These are phyloP conservation scores for Diarsia mendica DNA, from an alignment of 2,888 invertebrate genomes.

Conservation along the genomic window DNA sequence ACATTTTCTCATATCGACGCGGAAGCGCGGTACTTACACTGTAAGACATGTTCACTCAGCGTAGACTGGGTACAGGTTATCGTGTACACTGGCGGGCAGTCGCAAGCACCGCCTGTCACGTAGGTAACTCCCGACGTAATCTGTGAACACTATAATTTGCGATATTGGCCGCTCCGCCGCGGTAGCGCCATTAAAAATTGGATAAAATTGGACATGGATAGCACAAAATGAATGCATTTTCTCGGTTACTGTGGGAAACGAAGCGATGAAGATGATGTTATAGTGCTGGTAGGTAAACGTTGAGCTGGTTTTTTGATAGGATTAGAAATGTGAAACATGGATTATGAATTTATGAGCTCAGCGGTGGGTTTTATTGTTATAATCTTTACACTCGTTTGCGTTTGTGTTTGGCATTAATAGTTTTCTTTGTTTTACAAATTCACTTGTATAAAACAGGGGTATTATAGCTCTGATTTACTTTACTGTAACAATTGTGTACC, in stretches of 20 bases:
- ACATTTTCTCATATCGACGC: slow-evolving; percentile 41
- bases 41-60: slow-evolving; percentile 41
- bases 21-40: slow-evolving; percentile 51
- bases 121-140: slow-evolving; percentile 81
- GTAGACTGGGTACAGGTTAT: slow-evolving; percentile 23
- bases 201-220: slow-evolving; percentile 84
- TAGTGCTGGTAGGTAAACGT: slow-evolving; percentile 29
- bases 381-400: slow-evolving; percentile 23
- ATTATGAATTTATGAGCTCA: slow-evolving; percentile 18
- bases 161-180: slow-evolving; percentile 83
- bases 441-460: not conserved
- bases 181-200: slow-evolving; percentile 84
- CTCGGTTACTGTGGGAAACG: slow-evolving; percentile 74
- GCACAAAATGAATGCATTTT: slow-evolving; percentile 78
- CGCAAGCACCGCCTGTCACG: slow-evolving; percentile 73
- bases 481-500: too few species aligned
- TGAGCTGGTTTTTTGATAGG: slow-evolving; percentile 25
- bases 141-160: slow-evolving; percentile 87
- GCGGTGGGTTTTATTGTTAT: slow-evolving; percentile 12
- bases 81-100: slow-evolving; percentile 55
- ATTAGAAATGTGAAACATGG: slow-evolving; percentile 40
- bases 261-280: slow-evolving; percentile 52
- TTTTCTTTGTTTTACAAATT: not conserved
- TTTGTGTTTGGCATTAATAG: not conserved
- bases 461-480: not conserved